Base-by-base conservation (phyloP, 2,113 vertebrate species). In the Larimichthys polyactis region DNA sequence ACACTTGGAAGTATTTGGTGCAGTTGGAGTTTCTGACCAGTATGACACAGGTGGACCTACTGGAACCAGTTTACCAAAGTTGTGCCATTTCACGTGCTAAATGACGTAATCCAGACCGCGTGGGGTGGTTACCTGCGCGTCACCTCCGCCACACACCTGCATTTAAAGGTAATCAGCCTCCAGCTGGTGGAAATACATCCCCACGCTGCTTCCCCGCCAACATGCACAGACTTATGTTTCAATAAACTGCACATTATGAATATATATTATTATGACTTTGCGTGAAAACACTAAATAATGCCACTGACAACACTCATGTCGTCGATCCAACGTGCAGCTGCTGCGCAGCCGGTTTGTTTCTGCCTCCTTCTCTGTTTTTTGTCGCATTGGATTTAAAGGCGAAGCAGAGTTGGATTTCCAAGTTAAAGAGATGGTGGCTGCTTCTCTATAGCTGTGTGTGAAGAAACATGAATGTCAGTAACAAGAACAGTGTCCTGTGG, bases 381-480 rank as follows among this genome's bases (percentile, higher is more conserved):
- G 91, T 76, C 93, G 93, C 93, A 92, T 89, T 85, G 91, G 85
- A 82, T 84, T 89, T 91, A 87, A 87, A 85, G 83, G 82, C 59
- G 87, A 72, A 77, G 78, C 74, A 9, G 67, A 66, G 52, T 80
- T 82, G 52, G 46, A 49, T 58, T 3, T 80, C 59, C 16, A 75
- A 71, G 19, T 83, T 72, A 36, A 40, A 40, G 14, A 40, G 4
- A 57, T 32, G 59, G 6, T 73, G 67, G 29, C 44, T 36, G 24
- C 5, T 11, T 71, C 51, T 73, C 24, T 76, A 3, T 17, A 36
- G 11, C 59, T 20, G 32, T 65, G 27, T 48, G 11, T 57, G 59
- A 19, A n/a, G 24, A 15, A 67, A 24, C 22, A 72, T 24, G 24
- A 32, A 11, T 17, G 52, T 24, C n/a, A 19, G 54, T 22, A 0